phyloP scores from a whole-genome alignment of 2,888 invertebrate genomes.

The Salticus scenicus region DNA sequence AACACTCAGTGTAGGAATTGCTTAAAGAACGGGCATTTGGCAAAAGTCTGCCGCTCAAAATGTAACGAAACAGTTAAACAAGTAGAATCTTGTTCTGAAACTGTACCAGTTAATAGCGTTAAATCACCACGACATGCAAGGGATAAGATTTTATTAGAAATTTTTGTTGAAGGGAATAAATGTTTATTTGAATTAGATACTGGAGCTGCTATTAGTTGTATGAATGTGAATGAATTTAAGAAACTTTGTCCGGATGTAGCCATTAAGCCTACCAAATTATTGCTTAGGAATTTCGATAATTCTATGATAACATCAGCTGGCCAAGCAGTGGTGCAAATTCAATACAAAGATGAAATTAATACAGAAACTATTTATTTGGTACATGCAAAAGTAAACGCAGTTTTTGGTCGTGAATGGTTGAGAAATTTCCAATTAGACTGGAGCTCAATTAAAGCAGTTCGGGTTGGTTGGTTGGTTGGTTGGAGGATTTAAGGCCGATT shows the following conservation, averaged over 20 bases:
- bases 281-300: slow-evolving; percentile 52
- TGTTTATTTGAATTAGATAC: slow-evolving; percentile 41
- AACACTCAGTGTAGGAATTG: slow-evolving; percentile 49
- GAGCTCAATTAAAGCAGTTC: no score
- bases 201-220: slow-evolving; percentile 50
- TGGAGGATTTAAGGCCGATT: no score
- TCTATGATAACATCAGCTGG: slow-evolving; percentile 54
- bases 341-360: slow-evolving; percentile 46
- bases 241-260: slow-evolving; percentile 52
- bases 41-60: slow-evolving; percentile 54
- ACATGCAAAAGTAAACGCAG: slow-evolving; percentile 51
- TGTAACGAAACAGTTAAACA: slow-evolving; percentile 54
- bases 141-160: slow-evolving; percentile 52
- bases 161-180: slow-evolving; percentile 52
- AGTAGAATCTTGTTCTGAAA: slow-evolving; percentile 52
- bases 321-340: slow-evolving; percentile 52
- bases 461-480: no score
- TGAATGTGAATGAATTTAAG: slow-evolving; percentile 47
- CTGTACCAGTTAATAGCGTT: slow-evolving; percentile 53
- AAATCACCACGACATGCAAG: slow-evolving; percentile 54
- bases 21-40: slow-evolving; percentile 54
- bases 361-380: slow-evolving; percentile 45
- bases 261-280: slow-evolving; percentile 53
- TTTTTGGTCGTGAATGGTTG: slow-evolving; percentile 53
- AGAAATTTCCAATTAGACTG: slow-evolving; percentile 53